Percentiles rank a stretch among this genome's conserved stretches.
These are phyloP conservation scores for Triplophysa dalaica DNA, from an alignment of 2,113 vertebrate genomes.

Conservation along the genomic window DNA sequence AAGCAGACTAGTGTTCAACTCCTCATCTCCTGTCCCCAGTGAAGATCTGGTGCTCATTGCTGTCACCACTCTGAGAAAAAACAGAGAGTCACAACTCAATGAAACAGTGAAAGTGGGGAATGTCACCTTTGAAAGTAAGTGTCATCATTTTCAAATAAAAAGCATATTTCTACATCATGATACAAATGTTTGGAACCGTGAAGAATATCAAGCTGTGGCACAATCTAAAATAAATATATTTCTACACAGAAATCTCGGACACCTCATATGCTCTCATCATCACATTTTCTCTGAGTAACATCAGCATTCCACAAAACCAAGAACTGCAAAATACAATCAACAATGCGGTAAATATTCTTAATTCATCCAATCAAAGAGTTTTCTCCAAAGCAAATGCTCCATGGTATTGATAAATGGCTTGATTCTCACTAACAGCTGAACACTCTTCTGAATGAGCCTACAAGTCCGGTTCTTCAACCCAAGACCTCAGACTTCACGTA, in stretches of 20 bases:
- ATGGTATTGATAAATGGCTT: background rate
- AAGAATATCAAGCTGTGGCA: background rate
- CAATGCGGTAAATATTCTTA: background rate
- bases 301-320: background rate
- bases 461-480: background rate
- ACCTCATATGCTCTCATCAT: background rate
- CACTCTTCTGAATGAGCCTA: slow-evolving; percentile 20
- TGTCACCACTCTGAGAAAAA: background rate
- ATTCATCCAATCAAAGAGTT: background rate
- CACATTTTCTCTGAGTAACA: background rate
- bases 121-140: slow-evolving; percentile 8
- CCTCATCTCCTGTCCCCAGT: slow-evolving; percentile 23
- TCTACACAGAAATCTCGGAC: slow-evolving; percentile 13
- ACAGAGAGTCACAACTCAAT: background rate
- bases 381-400: accelerated
- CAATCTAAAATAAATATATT: background rate
- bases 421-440: slow-evolving; percentile 5
- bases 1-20: slow-evolving; percentile 17
- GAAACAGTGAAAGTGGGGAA: slow-evolving; percentile 7
- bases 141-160: background rate
- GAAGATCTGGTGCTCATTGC: slow-evolving; percentile 19
- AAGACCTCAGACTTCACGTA: background rate
- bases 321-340: background rate
- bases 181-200: background rate
- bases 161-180: background rate